Evolutionary conservation across 1,140 invertebrate species (phyloP).

Genomic region (Drosophila punjabiensis): DNA sequence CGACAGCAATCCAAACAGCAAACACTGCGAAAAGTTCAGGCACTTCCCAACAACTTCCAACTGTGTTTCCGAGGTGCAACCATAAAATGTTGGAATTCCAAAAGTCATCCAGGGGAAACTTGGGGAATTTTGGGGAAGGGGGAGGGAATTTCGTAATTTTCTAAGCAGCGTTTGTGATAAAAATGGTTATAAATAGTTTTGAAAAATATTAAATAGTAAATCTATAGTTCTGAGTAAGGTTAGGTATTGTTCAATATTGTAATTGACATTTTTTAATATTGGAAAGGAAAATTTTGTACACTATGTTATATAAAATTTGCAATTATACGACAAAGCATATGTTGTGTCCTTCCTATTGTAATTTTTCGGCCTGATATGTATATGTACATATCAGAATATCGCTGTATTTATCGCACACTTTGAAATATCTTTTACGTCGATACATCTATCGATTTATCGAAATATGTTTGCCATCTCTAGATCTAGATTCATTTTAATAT

Average conservation of each 20-base stretch:
- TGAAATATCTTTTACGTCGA: too few species aligned
- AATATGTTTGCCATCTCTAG: too few species aligned
- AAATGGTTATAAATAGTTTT: not conserved
- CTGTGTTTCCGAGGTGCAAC: constrained; percentile 3
- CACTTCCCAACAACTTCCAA: not conserved
- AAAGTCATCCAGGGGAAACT: not conserved
- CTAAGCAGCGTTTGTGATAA: not conserved
- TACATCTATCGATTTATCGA: too few species aligned
- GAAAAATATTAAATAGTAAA: not conserved
- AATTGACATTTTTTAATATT: too few species aligned
- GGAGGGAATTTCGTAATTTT: not conserved
- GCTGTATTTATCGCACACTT: too few species aligned
- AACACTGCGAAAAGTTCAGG: constrained; percentile 11
- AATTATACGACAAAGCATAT: too few species aligned
- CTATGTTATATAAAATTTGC: too few species aligned
- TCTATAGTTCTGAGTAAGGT: not conserved
- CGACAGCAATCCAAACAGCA: constrained; percentile 51
- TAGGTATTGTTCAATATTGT: not conserved
- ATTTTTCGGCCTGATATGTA: too few species aligned
- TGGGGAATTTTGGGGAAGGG: not conserved
- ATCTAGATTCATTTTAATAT: too few species aligned
- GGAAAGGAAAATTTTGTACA: too few species aligned
- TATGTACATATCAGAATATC: too few species aligned
- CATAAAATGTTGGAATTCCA: constrained; percentile 3
- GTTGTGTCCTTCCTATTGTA: too few species aligned